phyloP scores from a whole-genome alignment of 2,113 vertebrate genomes.

The Ondatra zibethicus region DNA sequence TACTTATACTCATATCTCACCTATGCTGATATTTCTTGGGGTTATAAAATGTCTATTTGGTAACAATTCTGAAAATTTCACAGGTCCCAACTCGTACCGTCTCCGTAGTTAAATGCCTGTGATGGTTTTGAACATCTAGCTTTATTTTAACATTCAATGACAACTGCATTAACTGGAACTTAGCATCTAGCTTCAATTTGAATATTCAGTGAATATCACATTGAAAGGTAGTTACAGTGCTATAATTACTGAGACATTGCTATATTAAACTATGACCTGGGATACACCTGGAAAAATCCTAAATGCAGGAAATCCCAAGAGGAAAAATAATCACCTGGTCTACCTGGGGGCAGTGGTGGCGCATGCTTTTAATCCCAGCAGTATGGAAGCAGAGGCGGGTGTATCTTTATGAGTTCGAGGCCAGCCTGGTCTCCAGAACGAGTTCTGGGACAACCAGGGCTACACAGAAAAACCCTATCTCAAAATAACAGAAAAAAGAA shows the following conservation, averaged over 20 bases:
- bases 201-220: background rate
- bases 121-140: constrained; percentile 6
- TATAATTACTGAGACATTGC: constrained; percentile 9
- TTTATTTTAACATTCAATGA: background rate
- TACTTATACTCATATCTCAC: background rate
- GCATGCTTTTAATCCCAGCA: background rate
- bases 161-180: background rate
- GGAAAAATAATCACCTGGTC: background rate
- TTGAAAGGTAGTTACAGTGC: background rate
- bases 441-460: too few species aligned
- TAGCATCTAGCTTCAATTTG: background rate
- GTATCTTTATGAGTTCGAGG: background rate
- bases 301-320: background rate
- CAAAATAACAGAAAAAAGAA: background rate
- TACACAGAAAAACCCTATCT: too few species aligned
- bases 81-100: background rate
- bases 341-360: too few species aligned
- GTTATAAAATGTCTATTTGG: background rate
- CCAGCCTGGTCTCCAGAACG: background rate
- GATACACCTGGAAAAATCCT: background rate
- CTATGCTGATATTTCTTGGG: background rate
- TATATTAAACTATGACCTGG: background rate
- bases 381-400: background rate
- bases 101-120: background rate
- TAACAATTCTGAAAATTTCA: constrained; percentile 1